Conservation (phyloP, 1,140 invertebrate species). For the Hormaphis cornu region DNA sequence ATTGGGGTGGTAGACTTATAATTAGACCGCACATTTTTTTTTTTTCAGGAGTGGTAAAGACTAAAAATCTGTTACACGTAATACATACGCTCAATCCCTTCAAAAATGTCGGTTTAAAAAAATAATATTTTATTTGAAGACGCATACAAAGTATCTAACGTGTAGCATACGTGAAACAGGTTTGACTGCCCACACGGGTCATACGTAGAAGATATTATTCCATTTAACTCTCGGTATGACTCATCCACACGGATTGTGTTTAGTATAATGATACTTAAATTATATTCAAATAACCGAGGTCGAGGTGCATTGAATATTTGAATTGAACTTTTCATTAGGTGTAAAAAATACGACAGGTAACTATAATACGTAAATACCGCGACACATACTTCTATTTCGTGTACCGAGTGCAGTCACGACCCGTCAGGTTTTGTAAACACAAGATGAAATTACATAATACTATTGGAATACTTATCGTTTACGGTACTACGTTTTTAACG, state of each 20-base stretch:
- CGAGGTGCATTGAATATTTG: slow-evolving; percentile 5
- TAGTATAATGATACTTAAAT: not conserved
- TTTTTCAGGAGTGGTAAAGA: not conserved
- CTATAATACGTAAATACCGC: no score
- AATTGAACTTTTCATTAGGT: no score
- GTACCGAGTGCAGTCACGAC: no score
- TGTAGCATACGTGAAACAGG: slow-evolving; percentile 1
- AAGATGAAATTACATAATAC: no score
- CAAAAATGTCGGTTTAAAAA: not conserved
- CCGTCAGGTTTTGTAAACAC: no score
- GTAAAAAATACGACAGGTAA: no score
- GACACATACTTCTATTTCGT: no score
- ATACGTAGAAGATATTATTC: not conserved
- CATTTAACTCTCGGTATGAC: slow-evolving; percentile 8
- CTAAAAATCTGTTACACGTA: not conserved
- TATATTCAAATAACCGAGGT: slow-evolving; percentile 10
- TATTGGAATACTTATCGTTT: no score
- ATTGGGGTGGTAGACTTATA: slow-evolving; percentile 1
- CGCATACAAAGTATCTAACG: no score
- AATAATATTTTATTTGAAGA: not conserved
- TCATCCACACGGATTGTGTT: slow-evolving; percentile 7
- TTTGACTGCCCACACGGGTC: slow-evolving; percentile 27
- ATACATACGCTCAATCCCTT: not conserved
- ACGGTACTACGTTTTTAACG: no score
- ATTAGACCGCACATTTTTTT: not conserved